Conservation (phyloP, 2,113 vertebrate genomes). For the Conger conger region DNA sequence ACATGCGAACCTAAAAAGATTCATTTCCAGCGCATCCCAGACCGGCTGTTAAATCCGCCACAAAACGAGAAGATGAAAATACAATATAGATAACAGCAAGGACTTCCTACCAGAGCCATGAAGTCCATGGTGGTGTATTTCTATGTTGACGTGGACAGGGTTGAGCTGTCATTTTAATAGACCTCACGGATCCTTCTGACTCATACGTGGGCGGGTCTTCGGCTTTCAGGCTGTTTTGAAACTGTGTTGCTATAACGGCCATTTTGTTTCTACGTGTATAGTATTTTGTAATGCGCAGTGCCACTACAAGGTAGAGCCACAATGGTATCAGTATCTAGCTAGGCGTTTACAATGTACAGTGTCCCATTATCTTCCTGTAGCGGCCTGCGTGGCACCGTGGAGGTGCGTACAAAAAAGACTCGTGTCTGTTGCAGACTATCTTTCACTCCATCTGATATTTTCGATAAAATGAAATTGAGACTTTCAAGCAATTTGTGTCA, state of each 20-base stretch:
- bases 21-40: not conserved
- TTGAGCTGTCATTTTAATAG: conserved; percentile 70
- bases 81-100: conserved; percentile 18
- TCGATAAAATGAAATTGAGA: not conserved
- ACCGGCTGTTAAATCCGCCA: not conserved
- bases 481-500: not conserved
- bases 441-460: not conserved
- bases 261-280: conserved; percentile 35
- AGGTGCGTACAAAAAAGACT: not conserved
- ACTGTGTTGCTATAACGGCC: conserved; percentile 15
- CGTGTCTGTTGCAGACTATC: not conserved
- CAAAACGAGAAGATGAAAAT: not conserved
- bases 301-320: not conserved
- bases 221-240: conserved; percentile 25
- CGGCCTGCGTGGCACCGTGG: not conserved
- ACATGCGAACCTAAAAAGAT: not conserved
- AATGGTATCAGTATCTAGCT: conserved; percentile 8
- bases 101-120: conserved; percentile 65
- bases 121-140: conserved; percentile 68
- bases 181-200: conserved; percentile 44
- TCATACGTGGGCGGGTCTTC: conserved; percentile 46
- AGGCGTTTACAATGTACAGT: not conserved
- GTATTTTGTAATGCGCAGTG: not conserved
- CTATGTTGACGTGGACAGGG: conserved; percentile 78
- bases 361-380: not conserved